Percentiles rank a stretch among this genome's conserved stretches.
Evolutionary conservation across 2,888 invertebrate genomes (phyloP).

Genomic region (Plebejus argus): DNA sequence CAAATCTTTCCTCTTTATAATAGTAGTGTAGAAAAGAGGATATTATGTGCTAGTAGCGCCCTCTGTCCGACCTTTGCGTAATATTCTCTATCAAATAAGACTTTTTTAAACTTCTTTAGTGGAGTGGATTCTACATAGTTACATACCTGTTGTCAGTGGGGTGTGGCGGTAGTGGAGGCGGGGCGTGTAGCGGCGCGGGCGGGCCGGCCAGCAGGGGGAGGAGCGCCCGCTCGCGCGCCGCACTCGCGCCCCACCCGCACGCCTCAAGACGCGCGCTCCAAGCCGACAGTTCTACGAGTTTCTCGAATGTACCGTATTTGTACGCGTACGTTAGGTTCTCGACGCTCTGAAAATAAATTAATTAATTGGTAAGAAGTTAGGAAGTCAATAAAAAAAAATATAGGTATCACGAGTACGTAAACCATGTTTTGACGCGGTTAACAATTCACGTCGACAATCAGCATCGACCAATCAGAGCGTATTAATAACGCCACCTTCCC

Average conservation of each 20-base stretch:
- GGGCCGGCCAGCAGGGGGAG: constrained; percentile 81
- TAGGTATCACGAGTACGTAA: too few species aligned
- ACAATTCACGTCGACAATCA: too few species aligned
- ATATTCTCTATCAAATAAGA: too few species aligned
- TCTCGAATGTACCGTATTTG: constrained; percentile 96
- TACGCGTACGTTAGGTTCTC: constrained; percentile 96
- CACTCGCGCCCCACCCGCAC: constrained; percentile 87
- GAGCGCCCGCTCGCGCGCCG: constrained; percentile 86
- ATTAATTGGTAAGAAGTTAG: not conserved
- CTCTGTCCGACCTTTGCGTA: too few species aligned
- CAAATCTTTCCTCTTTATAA: too few species aligned
- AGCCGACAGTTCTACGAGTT: constrained; percentile 93
- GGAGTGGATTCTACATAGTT: constrained; percentile 55
- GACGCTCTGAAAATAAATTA: constrained; percentile 82
- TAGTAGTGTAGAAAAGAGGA: too few species aligned
- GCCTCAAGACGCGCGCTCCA: constrained; percentile 90
- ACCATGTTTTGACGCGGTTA: too few species aligned
- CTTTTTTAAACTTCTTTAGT: too few species aligned
- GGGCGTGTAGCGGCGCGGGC: constrained; percentile 45
- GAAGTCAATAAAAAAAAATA: too few species aligned
- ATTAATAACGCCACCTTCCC: too few species aligned
- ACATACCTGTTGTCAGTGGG: constrained; percentile 87
- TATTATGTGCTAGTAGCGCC: too few species aligned
- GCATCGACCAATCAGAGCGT: too few species aligned
- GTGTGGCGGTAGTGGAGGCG: constrained; percentile 47